Percentiles rank a stretch among this genome's conserved stretches.
Conservation (phyloP, 2,113 vertebrate genomes). For the Cariama cristata region DNA sequence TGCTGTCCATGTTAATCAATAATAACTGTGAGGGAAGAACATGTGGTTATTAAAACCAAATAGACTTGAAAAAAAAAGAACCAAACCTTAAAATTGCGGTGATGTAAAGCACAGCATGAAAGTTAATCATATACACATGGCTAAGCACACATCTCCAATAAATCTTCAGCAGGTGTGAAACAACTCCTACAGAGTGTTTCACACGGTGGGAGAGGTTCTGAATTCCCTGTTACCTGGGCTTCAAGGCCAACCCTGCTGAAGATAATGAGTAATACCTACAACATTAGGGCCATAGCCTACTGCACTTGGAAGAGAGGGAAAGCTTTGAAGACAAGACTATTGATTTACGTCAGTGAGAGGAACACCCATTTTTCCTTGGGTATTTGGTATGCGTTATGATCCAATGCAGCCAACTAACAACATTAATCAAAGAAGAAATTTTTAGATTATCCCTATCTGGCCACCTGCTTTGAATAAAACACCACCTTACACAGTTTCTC, state of each 20-base stretch:
- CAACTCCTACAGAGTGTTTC: neutral
- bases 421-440: neutral
- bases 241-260: neutral
- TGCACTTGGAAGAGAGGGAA: neutral
- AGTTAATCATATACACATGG: neutral
- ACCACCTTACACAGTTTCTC: neutral
- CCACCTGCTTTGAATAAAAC: neutral
- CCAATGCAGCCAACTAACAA: neutral
- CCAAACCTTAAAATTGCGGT: neutral
- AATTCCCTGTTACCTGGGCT: accelerated
- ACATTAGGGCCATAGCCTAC: neutral
- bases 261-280: neutral
- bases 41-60: neutral
- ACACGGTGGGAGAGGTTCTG: neutral
- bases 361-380: neutral
- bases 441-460: neutral
- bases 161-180: neutral
- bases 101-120: accelerated
- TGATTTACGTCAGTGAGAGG: neutral
- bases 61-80: neutral
- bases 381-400: neutral
- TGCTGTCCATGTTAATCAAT: neutral
- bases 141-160: neutral
- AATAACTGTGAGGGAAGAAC: neutral
- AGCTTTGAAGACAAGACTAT: neutral